Conservation (phyloP, 2,113 vertebrate species). For the Lagopus leucura region DNA sequence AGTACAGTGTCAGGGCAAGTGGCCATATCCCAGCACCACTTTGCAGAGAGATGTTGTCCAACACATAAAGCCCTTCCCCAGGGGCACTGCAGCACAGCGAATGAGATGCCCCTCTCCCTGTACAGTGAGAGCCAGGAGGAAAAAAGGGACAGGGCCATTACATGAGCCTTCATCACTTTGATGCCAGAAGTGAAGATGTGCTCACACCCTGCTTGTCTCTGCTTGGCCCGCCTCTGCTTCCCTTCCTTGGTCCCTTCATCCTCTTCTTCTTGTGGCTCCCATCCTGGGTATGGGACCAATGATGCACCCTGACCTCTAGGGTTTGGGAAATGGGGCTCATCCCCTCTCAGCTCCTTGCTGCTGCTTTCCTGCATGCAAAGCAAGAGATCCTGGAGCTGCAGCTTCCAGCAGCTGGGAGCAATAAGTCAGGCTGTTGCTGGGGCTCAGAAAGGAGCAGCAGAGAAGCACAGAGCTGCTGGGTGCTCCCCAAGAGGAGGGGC, state of each 20-base stretch:
- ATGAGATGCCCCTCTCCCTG: not conserved
- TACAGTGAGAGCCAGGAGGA: not conserved
- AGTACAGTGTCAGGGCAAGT: not conserved
- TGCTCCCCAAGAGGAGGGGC: not conserved
- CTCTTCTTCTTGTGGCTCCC: too few species aligned
- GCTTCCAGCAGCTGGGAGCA: rapidly evolving
- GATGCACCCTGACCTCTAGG: not conserved
- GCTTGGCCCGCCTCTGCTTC: too few species aligned
- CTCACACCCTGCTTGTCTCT: not conserved
- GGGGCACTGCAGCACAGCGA: not conserved
- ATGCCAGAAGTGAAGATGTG: not conserved
- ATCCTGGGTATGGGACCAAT: not conserved
- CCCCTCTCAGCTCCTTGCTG: not conserved
- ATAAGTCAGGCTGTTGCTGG: not conserved
- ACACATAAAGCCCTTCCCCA: not conserved
- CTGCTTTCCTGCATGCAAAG: rapidly evolving
- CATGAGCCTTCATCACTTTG: not conserved
- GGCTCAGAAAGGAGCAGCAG: rapidly evolving
- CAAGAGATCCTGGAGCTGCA: not conserved
- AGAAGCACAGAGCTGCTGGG: not conserved
- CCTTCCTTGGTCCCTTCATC: too few species aligned
- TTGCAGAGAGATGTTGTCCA: not conserved
- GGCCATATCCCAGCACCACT: not conserved
- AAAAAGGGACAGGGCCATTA: not conserved
- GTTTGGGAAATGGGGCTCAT: not conserved